A percentile compares a stretch with the other conserved stretches of the same genome.
Evolutionary conservation across 2,113 vertebrate genomes (phyloP).

Genomic region (Aleadryas rufinucha): DNA sequence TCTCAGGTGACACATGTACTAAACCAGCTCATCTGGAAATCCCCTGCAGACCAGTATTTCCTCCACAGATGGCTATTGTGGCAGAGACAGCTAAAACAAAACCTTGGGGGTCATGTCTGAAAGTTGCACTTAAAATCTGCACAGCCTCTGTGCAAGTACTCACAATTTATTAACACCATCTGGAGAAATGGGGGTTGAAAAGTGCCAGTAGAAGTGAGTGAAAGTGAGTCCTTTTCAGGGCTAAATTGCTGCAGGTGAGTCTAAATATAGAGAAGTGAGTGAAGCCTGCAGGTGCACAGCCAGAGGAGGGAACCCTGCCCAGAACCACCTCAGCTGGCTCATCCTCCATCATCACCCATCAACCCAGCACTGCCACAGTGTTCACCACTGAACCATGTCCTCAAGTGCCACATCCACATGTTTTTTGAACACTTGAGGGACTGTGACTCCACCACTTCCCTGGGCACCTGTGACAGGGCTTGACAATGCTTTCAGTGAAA

Average conservation of each 20-base stretch:
- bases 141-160: neutral
- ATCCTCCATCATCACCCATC: neutral
- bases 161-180: neutral
- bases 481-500: neutral
- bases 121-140: neutral
- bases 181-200: neutral
- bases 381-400: neutral
- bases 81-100: neutral
- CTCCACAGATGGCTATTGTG: neutral
- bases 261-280: neutral
- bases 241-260: neutral
- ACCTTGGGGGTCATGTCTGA: neutral
- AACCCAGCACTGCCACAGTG: neutral
- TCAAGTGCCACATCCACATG: neutral
- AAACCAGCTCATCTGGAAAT: neutral
- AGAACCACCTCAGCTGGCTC: neutral
- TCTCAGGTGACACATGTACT: neutral
- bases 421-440: neutral
- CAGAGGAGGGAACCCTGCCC: neutral
- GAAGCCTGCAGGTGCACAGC: neutral
- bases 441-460: neutral
- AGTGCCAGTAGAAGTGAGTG: neutral
- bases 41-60: neutral
- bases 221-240: neutral
- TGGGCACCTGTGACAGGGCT: neutral